phyloP scores from a whole-genome alignment of 2,888 invertebrate species.

The Nesidiocoris tenuis region DNA sequence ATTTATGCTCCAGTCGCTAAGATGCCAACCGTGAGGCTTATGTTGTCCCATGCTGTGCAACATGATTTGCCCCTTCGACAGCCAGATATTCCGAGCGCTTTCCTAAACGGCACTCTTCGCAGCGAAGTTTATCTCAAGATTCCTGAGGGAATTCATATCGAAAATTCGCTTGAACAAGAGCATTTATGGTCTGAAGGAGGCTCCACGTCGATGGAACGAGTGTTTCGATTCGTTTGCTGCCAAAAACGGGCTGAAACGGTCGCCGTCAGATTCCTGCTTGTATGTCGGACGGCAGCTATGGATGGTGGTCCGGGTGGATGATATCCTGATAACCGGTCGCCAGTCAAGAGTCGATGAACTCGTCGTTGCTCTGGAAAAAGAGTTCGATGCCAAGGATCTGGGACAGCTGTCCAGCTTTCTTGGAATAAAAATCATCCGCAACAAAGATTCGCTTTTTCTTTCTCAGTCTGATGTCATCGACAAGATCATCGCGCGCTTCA shows the following conservation, averaged over 20 bases:
- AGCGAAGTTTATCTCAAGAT: background rate
- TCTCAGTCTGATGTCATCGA: no score
- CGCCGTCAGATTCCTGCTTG: slow-evolving; percentile 25
- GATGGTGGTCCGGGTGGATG: slow-evolving; percentile 22
- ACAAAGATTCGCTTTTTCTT: no score
- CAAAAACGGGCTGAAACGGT: slow-evolving; percentile 28
- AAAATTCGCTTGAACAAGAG: no score
- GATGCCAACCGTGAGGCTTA: slow-evolving; percentile 6
- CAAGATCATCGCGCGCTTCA: no score
- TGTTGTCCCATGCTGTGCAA: slow-evolving; percentile 21
- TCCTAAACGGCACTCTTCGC: slow-evolving; percentile 43
- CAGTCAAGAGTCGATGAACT: background rate
- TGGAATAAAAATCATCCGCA: no score
- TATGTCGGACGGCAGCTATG: background rate
- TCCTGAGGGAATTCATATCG: background rate
- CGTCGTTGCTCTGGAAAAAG: background rate
- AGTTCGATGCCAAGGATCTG: slow-evolving; percentile 30
- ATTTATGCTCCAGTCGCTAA: slow-evolving; percentile 10
- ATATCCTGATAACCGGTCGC: background rate
- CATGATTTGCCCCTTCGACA: slow-evolving; percentile 30
- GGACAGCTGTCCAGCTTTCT: no score
- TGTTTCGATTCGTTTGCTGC: slow-evolving; percentile 20
- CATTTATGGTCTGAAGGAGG: slow-evolving; percentile 2
- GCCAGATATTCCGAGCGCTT: slow-evolving; percentile 38
- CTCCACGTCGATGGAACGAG: slow-evolving; percentile 3